A percentile compares a stretch with the other conserved stretches of the same genome.
Evolutionary conservation across 2,888 invertebrate genomes (phyloP).

Genomic region (Volucella zonaria): DNA sequence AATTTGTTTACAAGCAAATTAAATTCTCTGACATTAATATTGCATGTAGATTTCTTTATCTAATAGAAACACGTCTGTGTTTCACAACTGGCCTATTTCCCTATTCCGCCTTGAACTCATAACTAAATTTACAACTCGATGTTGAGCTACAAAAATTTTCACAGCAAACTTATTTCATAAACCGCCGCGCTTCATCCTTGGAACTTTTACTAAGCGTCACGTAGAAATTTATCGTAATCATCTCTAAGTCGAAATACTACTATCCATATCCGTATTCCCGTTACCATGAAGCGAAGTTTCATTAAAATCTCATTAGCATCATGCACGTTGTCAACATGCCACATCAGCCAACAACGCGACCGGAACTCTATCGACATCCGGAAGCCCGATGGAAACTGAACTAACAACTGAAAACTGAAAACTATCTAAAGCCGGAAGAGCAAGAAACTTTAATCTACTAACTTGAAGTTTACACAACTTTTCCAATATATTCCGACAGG

Average conservation of each 20-base stretch:
- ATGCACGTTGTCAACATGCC: constrained; percentile 58
- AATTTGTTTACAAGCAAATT: too few relatives aligned
- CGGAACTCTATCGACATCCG: constrained; percentile 44
- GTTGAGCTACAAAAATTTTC: not conserved
- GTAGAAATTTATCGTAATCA: constrained; percentile 49
- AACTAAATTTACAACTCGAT: constrained; percentile 28
- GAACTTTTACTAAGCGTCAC: constrained; percentile 40
- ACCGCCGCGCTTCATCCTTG: constrained; percentile 20
- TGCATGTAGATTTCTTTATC: too few relatives aligned
- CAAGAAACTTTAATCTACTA: constrained; percentile 40
- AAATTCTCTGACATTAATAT: too few relatives aligned
- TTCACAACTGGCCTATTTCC: too few relatives aligned
- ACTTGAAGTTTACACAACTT: constrained; percentile 50
- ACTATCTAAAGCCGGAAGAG: constrained; percentile 7
- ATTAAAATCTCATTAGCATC: constrained; percentile 74
- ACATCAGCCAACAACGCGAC: constrained; percentile 28
- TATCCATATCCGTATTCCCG: too few relatives aligned
- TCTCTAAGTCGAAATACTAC: constrained; percentile 44
- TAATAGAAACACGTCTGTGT: too few relatives aligned
- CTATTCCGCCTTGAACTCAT: not conserved
- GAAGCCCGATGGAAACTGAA: constrained; percentile 14
- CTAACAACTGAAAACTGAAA: not conserved
- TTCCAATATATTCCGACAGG: constrained; percentile 50
- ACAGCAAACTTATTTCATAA: constrained; percentile 48
- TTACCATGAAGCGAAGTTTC: constrained; percentile 52